phyloP scores from a whole-genome alignment of 2,888 invertebrate species.

The Brachyptera risi region DNA sequence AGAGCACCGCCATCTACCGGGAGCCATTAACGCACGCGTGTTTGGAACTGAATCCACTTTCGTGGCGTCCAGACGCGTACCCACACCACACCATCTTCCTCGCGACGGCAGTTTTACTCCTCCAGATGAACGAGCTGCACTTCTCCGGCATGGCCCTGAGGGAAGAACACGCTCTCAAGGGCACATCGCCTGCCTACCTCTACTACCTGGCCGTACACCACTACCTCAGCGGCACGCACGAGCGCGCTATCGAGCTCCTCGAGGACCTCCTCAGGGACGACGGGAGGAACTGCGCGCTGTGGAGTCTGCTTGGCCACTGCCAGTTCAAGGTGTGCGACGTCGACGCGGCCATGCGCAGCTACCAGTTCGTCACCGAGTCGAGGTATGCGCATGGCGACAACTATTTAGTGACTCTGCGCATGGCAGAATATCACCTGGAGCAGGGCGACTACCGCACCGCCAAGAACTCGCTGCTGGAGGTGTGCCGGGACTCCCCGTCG shows the following conservation, averaged over 20 bases:
- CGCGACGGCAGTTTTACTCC: constrained; percentile 39
- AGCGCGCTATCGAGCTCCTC: constrained; percentile 41
- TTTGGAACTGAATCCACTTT: constrained; percentile 33
- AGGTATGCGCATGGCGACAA: constrained; percentile 37
- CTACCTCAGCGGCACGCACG: constrained; percentile 40
- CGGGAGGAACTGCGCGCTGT: constrained; percentile 41
- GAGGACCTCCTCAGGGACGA: constrained; percentile 39
- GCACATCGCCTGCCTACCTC: constrained; percentile 34
- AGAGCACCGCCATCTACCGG: background rate
- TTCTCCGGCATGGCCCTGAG: constrained; percentile 42
- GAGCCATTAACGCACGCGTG: background rate
- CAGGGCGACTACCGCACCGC: background rate
- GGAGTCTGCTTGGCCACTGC: constrained; percentile 41
- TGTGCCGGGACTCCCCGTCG: constrained; percentile 42
- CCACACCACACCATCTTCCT: constrained; percentile 40
- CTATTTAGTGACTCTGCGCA: background rate
- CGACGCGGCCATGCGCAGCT: constrained; percentile 39
- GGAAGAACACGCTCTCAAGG: constrained; percentile 36
- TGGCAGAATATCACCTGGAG: background rate
- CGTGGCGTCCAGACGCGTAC: constrained; percentile 40
- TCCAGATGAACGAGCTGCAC: constrained; percentile 41
- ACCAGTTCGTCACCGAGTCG: constrained; percentile 40
- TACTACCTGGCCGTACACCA: constrained; percentile 42
- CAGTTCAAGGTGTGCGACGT: constrained; percentile 36
- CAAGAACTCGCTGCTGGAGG: constrained; percentile 37